A percentile compares a stretch with the other conserved stretches of the same genome.
phyloP scores from a whole-genome alignment of 2,113 vertebrate genomes.

The Pomatostomus ruficeps region DNA sequence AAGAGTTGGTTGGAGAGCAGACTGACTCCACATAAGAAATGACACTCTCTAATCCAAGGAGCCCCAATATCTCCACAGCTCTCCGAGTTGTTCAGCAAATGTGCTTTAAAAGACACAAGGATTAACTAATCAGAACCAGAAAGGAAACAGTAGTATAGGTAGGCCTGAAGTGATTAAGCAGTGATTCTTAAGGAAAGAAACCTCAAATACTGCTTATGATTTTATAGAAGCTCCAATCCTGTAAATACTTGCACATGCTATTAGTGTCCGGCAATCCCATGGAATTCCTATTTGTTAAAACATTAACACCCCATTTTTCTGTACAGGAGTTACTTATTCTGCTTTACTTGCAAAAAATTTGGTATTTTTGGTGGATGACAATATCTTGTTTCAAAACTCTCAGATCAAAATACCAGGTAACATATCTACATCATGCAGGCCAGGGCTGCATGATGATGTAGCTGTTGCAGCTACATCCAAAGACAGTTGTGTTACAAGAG shows the following conservation, averaged over 20 bases:
- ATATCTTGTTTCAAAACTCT: neutral
- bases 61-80: neutral
- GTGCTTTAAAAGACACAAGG: neutral
- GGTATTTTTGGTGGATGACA: neutral
- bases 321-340: neutral
- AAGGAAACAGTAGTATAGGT: neutral
- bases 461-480: neutral
- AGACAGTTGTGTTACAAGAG: neutral
- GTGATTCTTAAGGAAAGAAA: neutral
- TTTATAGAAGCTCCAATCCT: neutral
- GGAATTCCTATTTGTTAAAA: neutral
- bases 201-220: neutral
- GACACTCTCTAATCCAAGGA: neutral
- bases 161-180: neutral
- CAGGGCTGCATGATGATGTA: rapidly evolving
- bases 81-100: neutral
- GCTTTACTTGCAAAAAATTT: neutral
- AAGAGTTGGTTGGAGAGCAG: neutral
- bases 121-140: neutral
- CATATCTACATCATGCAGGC: neutral
- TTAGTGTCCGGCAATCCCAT: neutral
- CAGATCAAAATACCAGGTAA: neutral
- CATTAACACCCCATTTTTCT: neutral
- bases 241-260: neutral
- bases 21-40: neutral